Base-by-base conservation (phyloP, 2,888 invertebrate species). In the Caenorhabditis panamensis region DNA sequence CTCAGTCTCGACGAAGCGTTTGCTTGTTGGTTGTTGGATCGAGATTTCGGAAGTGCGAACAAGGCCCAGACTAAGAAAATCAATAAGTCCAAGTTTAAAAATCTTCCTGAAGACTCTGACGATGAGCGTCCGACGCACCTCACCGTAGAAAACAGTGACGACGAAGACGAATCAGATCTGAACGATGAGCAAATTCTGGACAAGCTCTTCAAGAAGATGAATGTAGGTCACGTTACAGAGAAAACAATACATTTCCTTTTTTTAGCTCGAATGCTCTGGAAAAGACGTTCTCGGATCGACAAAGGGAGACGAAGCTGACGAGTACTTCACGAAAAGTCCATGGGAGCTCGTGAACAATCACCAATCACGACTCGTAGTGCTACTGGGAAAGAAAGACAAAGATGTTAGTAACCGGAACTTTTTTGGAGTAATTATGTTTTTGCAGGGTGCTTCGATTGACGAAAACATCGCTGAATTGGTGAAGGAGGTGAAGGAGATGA, bases 1-100 rank as follows among this genome's bases (percentile, higher is more conserved):
- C 37, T 77, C 3, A 20, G 76, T 66, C 8, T 18, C 6, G 86
- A 86, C 31, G 86, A 84, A 67, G 72, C 78, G 1, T 44, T 86
- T 11, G 86, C 82, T 2, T 82, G 83, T 58, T 86, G 86, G 86
- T 63, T 86, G 53, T 54, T 85, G 36, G 77, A 85, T 37, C 71
- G 64, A 49, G 59, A 69, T n/a, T 80, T 82, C 51, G 78, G 72
- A 31, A 28, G 11, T 11, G 26, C 64, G 26, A 62, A 41, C 31
- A 61, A 49, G 18, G 6, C 36, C 3, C 41, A 66, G 26, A 61
- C 37, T 26, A 63, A 56, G 13, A 63, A 59, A 3, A 9, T 41
- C 20, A 67, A 72, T 31, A 56, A 36, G 20, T 63, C 49, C 8
- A 67, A 62, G 28, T 62, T 66, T 22, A 49, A 51, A 31, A 56